Evolutionary conservation across 53 echinoderm and acorn worm species (phyloP).

Genomic region (Pentamera pediparva): DNA sequence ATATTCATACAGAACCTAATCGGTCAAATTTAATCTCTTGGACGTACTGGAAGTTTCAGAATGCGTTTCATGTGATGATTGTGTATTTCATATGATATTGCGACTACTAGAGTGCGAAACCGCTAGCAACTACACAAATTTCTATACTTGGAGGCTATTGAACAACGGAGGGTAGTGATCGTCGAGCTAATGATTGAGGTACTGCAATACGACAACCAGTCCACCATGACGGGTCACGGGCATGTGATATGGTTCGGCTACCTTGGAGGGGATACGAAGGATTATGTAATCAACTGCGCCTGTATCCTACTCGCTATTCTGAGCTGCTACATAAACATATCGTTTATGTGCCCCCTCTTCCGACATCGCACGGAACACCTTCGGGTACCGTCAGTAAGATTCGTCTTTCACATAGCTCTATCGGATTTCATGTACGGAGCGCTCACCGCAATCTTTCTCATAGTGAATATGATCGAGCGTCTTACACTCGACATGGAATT

Average conservation of each 20-base stretch:
- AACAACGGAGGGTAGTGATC: too few relatives aligned
- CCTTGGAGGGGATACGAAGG: background rate
- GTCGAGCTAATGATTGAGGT: too few relatives aligned
- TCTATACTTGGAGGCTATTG: too few relatives aligned
- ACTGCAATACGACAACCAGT: too few relatives aligned
- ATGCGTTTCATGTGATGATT: too few relatives aligned
- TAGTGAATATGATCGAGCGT: background rate
- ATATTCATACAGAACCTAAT: too few relatives aligned
- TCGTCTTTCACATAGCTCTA: constrained; percentile 11
- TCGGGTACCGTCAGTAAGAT: background rate
- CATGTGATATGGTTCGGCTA: background rate
- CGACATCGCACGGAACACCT: constrained; percentile 12
- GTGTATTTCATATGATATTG: too few relatives aligned
- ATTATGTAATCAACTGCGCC: background rate
- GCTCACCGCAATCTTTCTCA: background rate
- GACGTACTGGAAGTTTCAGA: too few relatives aligned
- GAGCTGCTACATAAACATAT: background rate
- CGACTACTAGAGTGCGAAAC: too few relatives aligned
- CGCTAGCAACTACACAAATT: too few relatives aligned
- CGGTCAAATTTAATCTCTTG: too few relatives aligned
- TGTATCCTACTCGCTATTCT: constrained; percentile 5
- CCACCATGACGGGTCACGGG: background rate
- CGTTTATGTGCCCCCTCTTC: constrained; percentile 12
- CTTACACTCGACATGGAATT: background rate
- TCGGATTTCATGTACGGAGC: constrained; percentile 5